Base-by-base conservation (phyloP, 2,888 invertebrate genomes). In the Melanophora roralis region DNA sequence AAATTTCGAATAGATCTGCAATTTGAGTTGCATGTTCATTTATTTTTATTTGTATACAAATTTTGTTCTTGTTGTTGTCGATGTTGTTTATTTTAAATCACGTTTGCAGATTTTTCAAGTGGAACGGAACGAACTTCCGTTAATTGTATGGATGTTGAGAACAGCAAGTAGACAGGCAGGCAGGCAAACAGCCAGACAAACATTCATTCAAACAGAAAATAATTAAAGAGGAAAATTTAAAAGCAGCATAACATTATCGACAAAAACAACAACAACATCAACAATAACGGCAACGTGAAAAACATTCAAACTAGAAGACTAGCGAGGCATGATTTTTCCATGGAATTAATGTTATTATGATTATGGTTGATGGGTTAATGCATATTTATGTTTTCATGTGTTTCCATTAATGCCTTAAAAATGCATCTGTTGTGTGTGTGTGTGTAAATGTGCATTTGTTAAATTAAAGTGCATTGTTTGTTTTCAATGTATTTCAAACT, bases 91-190 rank as follows among this genome's bases (percentile, higher is more conserved):
- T 67, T 69, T 21, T 64, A 27, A 5, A 27, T 6, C 27, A 62
- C 27, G 19, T 71, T 69, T 78, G 78, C 74, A 78, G 78, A 80
- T 76, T 76, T 80, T 80, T 62, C 80, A 76, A 80, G 80, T 80
- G 80, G 72, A 80, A 80, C 80, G 80, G 80, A 80, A 80, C 80
- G 76, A 76, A 80, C 80, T 80, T 80, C 76, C 80, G 80, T 80
- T 76, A 76, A 76, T 68, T 68, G 72, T 16, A 43, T 6, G 27
- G 3, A 27, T 53, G 51, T 40, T 43, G 51, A 60, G 51, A 71
- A 60, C 14, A 5, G 14, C 45, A 64, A 64, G 51, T 68, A 43
- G 9, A 71, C 49, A 65, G n/a, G n/a, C n/a, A n/a, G n/a, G n/a
- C n/a, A n/a, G n/a, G n/a, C n/a, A 27, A 73, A 49, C 51, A 36